These are phyloP conservation scores for Climacteris rufus DNA, from an alignment of 2,113 vertebrate genomes.

Conservation along the genomic window DNA sequence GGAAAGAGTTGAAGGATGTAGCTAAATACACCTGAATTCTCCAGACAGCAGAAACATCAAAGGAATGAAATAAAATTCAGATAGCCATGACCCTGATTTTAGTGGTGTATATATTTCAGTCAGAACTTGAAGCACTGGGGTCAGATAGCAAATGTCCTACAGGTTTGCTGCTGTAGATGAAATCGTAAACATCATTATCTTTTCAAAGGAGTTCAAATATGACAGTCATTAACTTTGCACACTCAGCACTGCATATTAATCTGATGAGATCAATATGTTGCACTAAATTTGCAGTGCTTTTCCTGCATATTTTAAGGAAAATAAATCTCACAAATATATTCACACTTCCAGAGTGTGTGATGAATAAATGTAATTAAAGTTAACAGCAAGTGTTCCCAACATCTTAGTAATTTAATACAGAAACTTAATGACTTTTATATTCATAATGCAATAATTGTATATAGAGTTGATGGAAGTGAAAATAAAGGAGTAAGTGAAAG, in stretches of 20 bases:
- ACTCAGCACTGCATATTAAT: neutral
- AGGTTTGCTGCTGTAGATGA: neutral
- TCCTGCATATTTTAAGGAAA: neutral
- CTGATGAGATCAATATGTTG: neutral
- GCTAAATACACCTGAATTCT: neutral
- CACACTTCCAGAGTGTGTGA: neutral
- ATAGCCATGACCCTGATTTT: neutral
- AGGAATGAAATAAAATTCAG: neutral
- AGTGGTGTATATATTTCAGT: neutral
- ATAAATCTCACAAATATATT: neutral
- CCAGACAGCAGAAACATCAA: neutral
- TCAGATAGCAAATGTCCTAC: neutral
- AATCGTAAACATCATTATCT: constrained; percentile 14
- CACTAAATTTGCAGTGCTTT: neutral
- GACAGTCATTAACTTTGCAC: neutral
- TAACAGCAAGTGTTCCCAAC: neutral
- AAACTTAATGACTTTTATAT: neutral
- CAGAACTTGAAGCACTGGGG: neutral
- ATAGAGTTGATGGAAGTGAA: neutral
- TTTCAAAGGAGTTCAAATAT: constrained; percentile 21
- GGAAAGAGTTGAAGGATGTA: neutral
- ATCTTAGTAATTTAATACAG: neutral
- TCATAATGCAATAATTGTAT: neutral
- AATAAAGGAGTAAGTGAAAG: neutral
- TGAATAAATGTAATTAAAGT: neutral